Conservation (phyloP, 2,888 invertebrate genomes). For the Heliconius ismenius region DNA sequence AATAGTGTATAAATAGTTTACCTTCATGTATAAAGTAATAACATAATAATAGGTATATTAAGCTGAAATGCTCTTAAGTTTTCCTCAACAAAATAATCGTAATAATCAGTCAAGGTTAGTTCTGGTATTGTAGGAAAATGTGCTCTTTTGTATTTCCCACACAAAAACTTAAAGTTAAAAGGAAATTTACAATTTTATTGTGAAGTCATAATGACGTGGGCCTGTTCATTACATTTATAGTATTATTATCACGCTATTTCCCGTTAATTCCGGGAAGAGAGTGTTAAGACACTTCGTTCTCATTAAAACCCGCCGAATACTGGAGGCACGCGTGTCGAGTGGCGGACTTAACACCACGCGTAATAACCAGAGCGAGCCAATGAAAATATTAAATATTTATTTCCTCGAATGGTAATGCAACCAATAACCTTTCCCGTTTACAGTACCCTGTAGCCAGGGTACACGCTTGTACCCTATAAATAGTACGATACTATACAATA, state of each 20-base stretch:
- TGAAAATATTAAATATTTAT: no score
- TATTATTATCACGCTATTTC: no score
- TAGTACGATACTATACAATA: background rate
- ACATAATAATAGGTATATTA: background rate
- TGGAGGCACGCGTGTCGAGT: no score
- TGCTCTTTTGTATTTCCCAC: slow-evolving; percentile 16
- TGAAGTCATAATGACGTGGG: background rate
- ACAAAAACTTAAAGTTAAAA: slow-evolving; percentile 11
- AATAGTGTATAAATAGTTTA: background rate
- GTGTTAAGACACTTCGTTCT: no score
- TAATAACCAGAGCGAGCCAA: no score
- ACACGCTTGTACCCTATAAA: background rate
- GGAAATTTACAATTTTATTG: slow-evolving; percentile 9
- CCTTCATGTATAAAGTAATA: background rate
- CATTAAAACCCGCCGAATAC: no score
- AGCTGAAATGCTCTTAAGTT: background rate
- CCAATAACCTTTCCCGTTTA: no score
- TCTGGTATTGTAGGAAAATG: background rate
- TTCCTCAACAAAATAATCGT: slow-evolving; percentile 12
- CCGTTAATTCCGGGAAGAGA: no score
- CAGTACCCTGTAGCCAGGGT: no score
- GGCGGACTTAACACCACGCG: no score
- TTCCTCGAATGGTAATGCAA: no score
- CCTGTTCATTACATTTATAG: background rate
- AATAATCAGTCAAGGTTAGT: background rate